Conservation (phyloP, 2,797 vertebrate species). For the Emys orbicularis region DNA sequence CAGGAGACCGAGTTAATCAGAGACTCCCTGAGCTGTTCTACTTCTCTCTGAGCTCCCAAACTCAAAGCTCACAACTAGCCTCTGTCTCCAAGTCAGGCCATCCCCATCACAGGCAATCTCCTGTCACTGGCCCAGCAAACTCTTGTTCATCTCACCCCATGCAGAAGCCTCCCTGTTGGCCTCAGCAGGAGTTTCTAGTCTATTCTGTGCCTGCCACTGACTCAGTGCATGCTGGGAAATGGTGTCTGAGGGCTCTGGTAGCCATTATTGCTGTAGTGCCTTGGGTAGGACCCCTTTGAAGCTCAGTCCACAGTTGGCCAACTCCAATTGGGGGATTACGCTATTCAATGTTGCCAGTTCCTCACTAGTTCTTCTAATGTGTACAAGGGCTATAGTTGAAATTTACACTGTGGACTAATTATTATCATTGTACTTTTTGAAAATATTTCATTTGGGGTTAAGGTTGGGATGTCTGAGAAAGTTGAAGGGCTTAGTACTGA, state of each 20-base stretch:
- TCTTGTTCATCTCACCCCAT: neutral
- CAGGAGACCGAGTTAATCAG: neutral
- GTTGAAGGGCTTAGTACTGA: slow-evolving; percentile 23
- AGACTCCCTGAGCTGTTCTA: neutral
- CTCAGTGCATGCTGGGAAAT: neutral
- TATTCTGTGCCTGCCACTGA: neutral
- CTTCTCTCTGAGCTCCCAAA: neutral
- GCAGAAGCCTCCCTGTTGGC: neutral
- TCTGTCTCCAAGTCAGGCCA: neutral
- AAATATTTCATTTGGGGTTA: slow-evolving; percentile 28
- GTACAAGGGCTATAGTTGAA: slow-evolving; percentile 1
- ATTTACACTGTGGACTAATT: slow-evolving; percentile 55
- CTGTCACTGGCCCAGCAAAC: neutral
- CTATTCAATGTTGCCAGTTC: neutral
- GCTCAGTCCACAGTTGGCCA: neutral
- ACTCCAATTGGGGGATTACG: neutral
- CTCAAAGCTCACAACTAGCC: neutral
- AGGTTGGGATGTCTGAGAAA: neutral
- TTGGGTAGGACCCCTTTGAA: neutral
- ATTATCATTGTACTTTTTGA: slow-evolving; percentile 36
- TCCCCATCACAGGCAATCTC: no score
- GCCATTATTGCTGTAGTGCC: neutral
- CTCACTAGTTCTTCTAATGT: neutral
- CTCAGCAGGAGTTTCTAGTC: neutral
- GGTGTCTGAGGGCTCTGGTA: neutral